phyloP scores from a whole-genome alignment of 2,113 vertebrate species.

The Sarotherodon lohbergeri region DNA sequence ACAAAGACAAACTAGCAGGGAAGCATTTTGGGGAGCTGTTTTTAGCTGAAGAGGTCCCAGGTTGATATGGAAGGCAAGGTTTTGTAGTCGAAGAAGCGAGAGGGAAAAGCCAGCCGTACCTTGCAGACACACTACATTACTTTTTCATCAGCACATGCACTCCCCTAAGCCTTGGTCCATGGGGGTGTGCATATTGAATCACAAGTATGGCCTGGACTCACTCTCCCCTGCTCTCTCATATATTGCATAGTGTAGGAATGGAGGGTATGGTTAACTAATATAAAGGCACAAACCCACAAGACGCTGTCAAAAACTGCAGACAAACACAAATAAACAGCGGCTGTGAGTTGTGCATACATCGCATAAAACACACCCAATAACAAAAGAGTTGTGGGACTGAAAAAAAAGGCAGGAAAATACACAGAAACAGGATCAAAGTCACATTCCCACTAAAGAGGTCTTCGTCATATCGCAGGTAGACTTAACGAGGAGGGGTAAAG shows the following conservation, averaged over 20 bases:
- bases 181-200: constrained; percentile 63
- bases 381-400: background rate
- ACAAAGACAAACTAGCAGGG: background rate
- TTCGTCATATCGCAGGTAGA: constrained; percentile 13
- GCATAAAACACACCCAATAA: constrained; percentile 8
- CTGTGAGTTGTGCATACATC: constrained; percentile 10
- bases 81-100: constrained; percentile 45
- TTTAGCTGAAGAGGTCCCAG: constrained; percentile 48
- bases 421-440: constrained; percentile 22
- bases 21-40: constrained; percentile 36
- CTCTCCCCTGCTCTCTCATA: constrained; percentile 44
- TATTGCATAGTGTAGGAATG: constrained; percentile 51
- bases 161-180: constrained; percentile 66
- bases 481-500: constrained; percentile 30
- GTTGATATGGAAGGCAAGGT: constrained; percentile 43
- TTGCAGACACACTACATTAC: constrained; percentile 75
- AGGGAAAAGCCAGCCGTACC: constrained; percentile 57
- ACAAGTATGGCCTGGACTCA: constrained; percentile 49
- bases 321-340: constrained; percentile 32
- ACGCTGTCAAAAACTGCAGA: constrained; percentile 34
- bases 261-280: constrained; percentile 25
- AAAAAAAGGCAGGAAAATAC: background rate
- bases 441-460: background rate
- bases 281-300: constrained; percentile 20
- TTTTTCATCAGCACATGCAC: constrained; percentile 76